phyloP scores from a whole-genome alignment of 2,797 vertebrate species.

The Notolepis coatsorum region DNA sequence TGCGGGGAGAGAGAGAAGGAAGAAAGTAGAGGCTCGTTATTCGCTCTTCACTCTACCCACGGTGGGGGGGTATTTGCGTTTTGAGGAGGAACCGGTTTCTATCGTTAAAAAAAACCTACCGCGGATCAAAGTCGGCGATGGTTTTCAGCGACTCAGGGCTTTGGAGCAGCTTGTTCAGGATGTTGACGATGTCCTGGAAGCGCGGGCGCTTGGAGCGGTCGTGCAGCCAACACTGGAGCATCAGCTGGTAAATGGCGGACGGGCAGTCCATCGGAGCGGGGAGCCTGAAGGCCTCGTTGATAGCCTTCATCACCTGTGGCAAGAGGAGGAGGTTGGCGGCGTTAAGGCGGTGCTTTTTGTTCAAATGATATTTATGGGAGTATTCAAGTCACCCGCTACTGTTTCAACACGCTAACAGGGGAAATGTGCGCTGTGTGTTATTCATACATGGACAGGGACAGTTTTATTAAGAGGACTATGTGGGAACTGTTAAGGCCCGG shows the following conservation, averaged over 20 bases:
- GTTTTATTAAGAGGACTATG: slow-evolving; percentile 32
- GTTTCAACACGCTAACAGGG: slow-evolving; percentile 27
- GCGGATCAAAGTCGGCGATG: slow-evolving; percentile 93
- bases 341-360: slow-evolving; percentile 28
- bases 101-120: slow-evolving; percentile 80
- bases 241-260: slow-evolving; percentile 95
- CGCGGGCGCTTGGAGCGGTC: slow-evolving; percentile 91
- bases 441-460: slow-evolving; percentile 45
- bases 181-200: slow-evolving; percentile 91
- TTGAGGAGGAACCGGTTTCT: slow-evolving; percentile 14
- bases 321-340: too few relatives aligned
- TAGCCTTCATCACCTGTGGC: slow-evolving; percentile 96
- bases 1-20: slow-evolving; percentile 49
- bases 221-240: slow-evolving; percentile 97
- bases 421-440: slow-evolving; percentile 8
- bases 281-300: slow-evolving; percentile 95
- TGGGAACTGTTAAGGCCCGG: slow-evolving; percentile 37
- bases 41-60: not conserved
- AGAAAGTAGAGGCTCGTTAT: not conserved
- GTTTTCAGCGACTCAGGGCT: slow-evolving; percentile 92
- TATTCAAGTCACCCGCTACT: not conserved
- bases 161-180: slow-evolving; percentile 92
- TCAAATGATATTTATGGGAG: slow-evolving; percentile 14
- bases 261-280: slow-evolving; percentile 96
- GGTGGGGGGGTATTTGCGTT: not conserved